Base-by-base conservation (phyloP, 2,797 vertebrate genomes). In the Cephalopachus bancanus region DNA sequence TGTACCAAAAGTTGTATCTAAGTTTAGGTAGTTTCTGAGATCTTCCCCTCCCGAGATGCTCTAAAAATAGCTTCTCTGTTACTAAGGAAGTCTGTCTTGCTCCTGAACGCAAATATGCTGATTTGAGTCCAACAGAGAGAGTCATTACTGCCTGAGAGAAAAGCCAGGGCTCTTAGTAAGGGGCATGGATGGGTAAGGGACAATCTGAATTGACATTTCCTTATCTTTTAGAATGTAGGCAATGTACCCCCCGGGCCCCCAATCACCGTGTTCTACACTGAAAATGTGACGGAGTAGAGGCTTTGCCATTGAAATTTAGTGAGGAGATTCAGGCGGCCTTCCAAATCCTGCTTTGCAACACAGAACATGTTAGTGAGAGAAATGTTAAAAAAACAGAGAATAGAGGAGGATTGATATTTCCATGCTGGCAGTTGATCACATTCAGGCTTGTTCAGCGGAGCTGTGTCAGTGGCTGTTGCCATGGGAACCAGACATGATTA, bases 21-120 rank as follows among this genome's bases (percentile, higher is more conserved):
- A 94, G 83, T 93, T 97, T 90, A 97, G 87, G 44, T 93, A 24
- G 78, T 89, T 91, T 94, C 85, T 64, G 55, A 93, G 83, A 44
- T 93, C 62, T 87, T 93, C 53, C 33, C 33, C 19, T 93, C 20
- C 59, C 2, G 3, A 97, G 87, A 75, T 33, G 89, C 78, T 91
- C 95, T 95, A 96, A 97, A 97, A 97, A 96, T 96, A 96, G 72
- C 67, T 93, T 75, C 91, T 85, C 51, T 87, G 60, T 95, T 80
- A 67, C 81, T 97, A 93, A 94, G 64, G 67, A 94, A 94, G 83
- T 79, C 80, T 95, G 37, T 64, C 12, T 94, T 93, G 69, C 53
- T 88, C 62, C 64, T 94, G 88, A 92, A 86, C 55, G 83, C 72
- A 85, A 81, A 97, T 51, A 94, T 33, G 28, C 92, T 95, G 84